A percentile compares a stretch with the other conserved stretches of the same genome.
phyloP scores from a whole-genome alignment of 2,888 invertebrate species.

The Baronia brevicornis region DNA sequence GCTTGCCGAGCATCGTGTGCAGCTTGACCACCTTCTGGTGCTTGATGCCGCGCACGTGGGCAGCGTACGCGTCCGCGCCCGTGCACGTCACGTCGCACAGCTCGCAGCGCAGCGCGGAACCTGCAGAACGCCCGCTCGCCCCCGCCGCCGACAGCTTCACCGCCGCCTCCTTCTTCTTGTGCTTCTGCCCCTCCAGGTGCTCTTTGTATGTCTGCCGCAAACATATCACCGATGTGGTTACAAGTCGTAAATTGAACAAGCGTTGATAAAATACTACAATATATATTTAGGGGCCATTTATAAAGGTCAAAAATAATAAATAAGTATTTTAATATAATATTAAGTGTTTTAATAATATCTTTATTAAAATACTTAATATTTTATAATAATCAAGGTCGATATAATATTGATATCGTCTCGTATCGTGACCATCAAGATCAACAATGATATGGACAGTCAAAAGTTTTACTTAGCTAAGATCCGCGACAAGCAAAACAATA shows the following conservation, averaged over 20 bases:
- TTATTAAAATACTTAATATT: no score
- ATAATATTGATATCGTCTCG: no score
- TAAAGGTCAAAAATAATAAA: no score
- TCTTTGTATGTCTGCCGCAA: constrained; percentile 76
- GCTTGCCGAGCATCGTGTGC: constrained; percentile 97
- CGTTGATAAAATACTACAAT: no score
- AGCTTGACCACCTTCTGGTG: constrained; percentile 98
- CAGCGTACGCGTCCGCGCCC: constrained; percentile 98
- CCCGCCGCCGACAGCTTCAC: constrained; percentile 78
- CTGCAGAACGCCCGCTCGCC: constrained; percentile 64
- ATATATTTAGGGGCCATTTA: no score
- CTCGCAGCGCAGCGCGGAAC: constrained; percentile 88
- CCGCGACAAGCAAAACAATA: no score
- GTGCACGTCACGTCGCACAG: constrained; percentile 99
- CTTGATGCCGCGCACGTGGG: constrained; percentile 97
- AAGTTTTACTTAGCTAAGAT: no score
- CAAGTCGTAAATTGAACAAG: not conserved
- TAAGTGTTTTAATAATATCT: no score
- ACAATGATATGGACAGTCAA: constrained; percentile 1
- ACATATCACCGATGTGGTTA: not conserved
- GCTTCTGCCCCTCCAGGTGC: constrained; percentile 98
- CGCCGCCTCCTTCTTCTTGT: constrained; percentile 96
- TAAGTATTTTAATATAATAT: no score
- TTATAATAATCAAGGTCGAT: no score
- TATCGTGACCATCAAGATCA: no score